Base-by-base conservation (phyloP, 2,113 vertebrate species). In the Stigmatopora argus region DNA sequence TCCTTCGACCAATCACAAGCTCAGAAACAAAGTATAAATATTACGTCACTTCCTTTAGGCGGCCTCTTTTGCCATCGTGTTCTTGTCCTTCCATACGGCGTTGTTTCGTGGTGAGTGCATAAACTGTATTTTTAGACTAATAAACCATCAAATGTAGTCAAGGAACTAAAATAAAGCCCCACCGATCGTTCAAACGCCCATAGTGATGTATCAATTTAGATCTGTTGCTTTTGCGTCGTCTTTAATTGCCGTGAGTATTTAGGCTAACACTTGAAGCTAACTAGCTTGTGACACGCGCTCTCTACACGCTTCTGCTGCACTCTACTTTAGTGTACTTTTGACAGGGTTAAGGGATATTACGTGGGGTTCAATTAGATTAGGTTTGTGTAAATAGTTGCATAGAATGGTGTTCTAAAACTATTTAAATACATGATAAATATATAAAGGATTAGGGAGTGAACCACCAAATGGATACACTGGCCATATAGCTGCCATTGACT, bases 41-140 rank as follows among this genome's bases (percentile, higher is more conserved):
- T 0, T 0, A 14, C 85, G 88, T 89, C 86, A 82, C 17, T 78
- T 26, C 63, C 7, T 0, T 0, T 0, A 0, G 0, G 0, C 1
- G 0, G 0, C 5, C 86, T 88, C 87, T 92, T 96, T 89, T 87
- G 5, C 53, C 80, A 89, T 84, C 85, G 87, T 71, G 34, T 83
- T 52, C 5, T 48, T 2, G 17, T 78, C 76, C 78, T 66, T 95
- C 90, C 80, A 93, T 84, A 93, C 95, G 95, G 95, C 94, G 87
- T 98, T 96, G 93, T 91, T 35, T 84, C 86, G 89, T 79, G 88
- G 93, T 94, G 86, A 91, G 94, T 85, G 45, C 65, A n/a, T 18
- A 18, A 55, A 15, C 17, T 0, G 4, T 0, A 0, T 0, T 59
- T 15, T 74, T 69, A 23, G 3, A 3, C 0, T 19, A 56, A 67